phyloP scores from a whole-genome alignment of 2,113 vertebrate species.

The Ailurus styani region DNA sequence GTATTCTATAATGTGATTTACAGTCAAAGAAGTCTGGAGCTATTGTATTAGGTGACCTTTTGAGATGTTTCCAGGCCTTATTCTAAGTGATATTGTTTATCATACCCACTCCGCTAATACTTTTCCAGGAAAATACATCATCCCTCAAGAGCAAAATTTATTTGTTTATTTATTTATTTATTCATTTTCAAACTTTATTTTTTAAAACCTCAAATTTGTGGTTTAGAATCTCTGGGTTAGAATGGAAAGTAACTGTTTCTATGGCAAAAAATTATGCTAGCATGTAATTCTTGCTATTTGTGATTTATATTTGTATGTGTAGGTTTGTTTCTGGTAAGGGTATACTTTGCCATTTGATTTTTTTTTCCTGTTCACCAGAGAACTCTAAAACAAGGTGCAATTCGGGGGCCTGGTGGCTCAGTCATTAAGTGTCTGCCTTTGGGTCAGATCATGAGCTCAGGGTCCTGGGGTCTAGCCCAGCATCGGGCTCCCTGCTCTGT shows the following conservation, averaged over 20 bases:
- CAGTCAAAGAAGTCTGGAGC: neutral
- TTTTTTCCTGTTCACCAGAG: neutral
- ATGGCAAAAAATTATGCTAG: neutral
- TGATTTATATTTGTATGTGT: neutral
- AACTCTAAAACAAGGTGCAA: neutral
- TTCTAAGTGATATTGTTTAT: neutral
- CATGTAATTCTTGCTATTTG: neutral
- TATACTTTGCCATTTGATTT: neutral
- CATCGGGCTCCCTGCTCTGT: no score
- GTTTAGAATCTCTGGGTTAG: neutral
- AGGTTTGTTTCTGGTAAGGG: neutral
- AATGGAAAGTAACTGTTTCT: neutral
- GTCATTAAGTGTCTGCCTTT: no score
- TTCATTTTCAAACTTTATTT: neutral
- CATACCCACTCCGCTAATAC: neutral
- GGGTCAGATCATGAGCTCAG: no score
- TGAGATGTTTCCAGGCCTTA: constrained; percentile 19
- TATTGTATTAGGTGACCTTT: neutral
- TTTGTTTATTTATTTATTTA: neutral
- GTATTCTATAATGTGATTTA: neutral
- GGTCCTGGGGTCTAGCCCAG: no score
- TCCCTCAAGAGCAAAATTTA: neutral
- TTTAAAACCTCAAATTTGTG: neutral
- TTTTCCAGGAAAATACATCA: constrained; percentile 12
- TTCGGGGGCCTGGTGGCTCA: no score